Conservation (phyloP, 2,888 invertebrate genomes). For the Rhamnusium bicolor region DNA sequence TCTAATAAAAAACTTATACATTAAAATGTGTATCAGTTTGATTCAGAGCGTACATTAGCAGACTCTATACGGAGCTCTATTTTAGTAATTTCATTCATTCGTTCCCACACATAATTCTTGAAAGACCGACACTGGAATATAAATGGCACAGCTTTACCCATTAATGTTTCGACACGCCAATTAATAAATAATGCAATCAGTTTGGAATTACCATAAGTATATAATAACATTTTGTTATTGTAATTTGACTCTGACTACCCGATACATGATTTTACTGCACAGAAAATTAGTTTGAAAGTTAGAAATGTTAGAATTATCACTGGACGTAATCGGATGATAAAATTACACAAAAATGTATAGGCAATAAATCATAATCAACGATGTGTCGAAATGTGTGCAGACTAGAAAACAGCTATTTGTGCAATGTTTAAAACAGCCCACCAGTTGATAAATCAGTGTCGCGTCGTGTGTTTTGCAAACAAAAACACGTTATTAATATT, state of each 20-base stretch:
- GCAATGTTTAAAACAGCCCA: not conserved
- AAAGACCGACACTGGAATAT: not conserved
- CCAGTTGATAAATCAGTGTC: conserved; percentile 2
- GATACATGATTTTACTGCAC: not conserved
- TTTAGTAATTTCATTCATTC: too few species aligned
- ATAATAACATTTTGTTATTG: not conserved
- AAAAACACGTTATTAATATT: conserved; percentile 9
- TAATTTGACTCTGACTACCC: not conserved
- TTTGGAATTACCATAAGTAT: conserved; percentile 9
- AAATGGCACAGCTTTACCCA: not conserved
- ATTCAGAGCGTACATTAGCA: too few species aligned
- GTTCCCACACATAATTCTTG: not conserved
- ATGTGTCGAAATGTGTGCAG: conserved; percentile 25
- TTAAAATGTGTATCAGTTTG: too few species aligned
- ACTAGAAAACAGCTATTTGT: conserved; percentile 6
- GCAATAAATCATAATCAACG: conserved; percentile 15
- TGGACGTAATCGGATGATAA: not conserved
- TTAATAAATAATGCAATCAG: conserved; percentile 6
- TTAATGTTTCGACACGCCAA: not conserved
- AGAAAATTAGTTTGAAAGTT: too few species aligned
- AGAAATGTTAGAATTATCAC: not conserved
- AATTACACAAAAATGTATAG: conserved; percentile 13
- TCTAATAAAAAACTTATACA: too few species aligned
- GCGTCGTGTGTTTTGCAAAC: not conserved
- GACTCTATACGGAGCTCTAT: too few species aligned